Percentiles rank a stretch among this genome's conserved stretches.
phyloP scores from a whole-genome alignment of 2,797 vertebrate species.

The Vireo griseus region DNA sequence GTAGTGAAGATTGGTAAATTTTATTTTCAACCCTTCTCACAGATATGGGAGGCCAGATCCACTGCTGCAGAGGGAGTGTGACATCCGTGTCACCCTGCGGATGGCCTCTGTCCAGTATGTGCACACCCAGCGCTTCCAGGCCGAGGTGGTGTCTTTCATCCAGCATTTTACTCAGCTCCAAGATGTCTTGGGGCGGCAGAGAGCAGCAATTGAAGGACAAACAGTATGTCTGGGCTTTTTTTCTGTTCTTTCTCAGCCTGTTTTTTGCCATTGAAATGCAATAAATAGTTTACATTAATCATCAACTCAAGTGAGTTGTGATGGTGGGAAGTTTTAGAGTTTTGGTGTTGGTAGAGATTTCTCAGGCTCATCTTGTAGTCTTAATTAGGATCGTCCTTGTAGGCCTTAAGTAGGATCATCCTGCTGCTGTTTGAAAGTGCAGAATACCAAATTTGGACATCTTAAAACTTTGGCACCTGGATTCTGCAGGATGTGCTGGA shows the following conservation, averaged over 20 bases:
- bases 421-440: neutral
- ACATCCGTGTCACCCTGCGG: slow-evolving; percentile 83
- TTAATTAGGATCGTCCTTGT: no score
- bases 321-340: neutral
- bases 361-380: neutral
- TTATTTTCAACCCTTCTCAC: accelerated
- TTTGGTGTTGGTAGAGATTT: neutral
- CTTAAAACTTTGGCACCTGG: neutral
- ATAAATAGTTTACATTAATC: accelerated
- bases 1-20: accelerated
- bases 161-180: slow-evolving; percentile 97
- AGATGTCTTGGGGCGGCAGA: slow-evolving; percentile 91
- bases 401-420: neutral
- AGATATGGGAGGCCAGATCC: slow-evolving; percentile 86
- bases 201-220: slow-evolving; percentile 93
- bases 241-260: neutral
- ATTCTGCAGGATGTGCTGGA: neutral
- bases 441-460: neutral
- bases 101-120: slow-evolving; percentile 98
- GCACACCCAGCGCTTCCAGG: slow-evolving; percentile 96
- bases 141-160: slow-evolving; percentile 92
- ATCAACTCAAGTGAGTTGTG: neutral
- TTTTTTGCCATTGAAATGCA: neutral
- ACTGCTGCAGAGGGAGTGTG: slow-evolving; percentile 82
- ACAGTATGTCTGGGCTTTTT: slow-evolving; percentile 71